phyloP scores from a whole-genome alignment of 2,113 vertebrate species.

The Acrocephalus arundinaceus region DNA sequence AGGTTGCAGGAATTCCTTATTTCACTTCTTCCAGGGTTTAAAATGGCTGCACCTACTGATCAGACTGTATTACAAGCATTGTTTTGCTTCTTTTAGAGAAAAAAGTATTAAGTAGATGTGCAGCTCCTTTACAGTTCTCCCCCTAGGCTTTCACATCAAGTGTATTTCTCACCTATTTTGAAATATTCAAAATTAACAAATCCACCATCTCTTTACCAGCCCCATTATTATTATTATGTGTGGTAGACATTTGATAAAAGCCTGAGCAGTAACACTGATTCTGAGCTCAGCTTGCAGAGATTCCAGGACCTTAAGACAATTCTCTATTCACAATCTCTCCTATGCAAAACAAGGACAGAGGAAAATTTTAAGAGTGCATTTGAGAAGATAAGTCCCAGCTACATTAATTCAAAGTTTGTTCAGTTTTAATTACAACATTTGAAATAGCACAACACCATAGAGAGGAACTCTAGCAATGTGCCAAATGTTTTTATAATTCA shows the following conservation, averaged over 20 bases:
- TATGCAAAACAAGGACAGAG: neutral
- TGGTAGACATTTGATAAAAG: neutral
- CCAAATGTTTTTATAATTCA: constrained; percentile 56
- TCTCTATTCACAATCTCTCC: neutral
- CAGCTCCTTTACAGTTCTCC: neutral
- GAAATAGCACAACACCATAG: constrained; percentile 34
- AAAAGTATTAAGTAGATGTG: neutral
- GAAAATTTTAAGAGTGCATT: neutral
- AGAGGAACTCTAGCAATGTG: neutral
- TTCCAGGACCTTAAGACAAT: neutral
- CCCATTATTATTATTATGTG: neutral
- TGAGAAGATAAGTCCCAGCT: neutral
- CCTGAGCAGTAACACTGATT: neutral
- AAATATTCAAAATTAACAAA: neutral
- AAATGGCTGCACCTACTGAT: neutral
- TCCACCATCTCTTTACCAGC: neutral
- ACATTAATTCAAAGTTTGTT: constrained; percentile 8
- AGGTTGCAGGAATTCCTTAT: neutral
- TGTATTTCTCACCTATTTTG: neutral
- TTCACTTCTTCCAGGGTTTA: neutral
- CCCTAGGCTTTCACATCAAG: neutral
- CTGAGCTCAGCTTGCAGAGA: neutral
- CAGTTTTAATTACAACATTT: constrained; percentile 58
- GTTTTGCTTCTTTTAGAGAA: neutral
- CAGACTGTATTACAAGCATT: neutral